A percentile compares a stretch with the other conserved stretches of the same genome.
Evolutionary conservation across 2,888 invertebrate genomes (phyloP).

Genomic region (Timema cristinae): DNA sequence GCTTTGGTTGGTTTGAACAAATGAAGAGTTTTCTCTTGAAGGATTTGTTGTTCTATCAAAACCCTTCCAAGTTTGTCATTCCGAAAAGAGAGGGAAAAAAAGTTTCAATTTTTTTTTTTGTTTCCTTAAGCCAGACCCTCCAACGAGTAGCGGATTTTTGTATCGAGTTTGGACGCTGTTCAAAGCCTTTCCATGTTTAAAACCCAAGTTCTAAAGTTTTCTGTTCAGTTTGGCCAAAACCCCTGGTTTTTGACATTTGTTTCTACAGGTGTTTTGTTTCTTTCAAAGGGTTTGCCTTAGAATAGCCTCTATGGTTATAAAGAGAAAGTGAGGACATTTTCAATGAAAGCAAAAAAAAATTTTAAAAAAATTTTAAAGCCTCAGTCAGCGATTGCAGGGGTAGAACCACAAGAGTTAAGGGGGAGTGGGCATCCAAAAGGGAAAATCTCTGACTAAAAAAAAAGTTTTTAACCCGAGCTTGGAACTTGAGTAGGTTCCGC

Average conservation of each 20-base stretch:
- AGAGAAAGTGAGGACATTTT: not conserved
- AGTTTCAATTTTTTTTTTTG: not conserved
- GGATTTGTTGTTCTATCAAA: conserved; percentile 2
- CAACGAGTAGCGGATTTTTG: not conserved
- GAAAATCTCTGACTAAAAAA: not conserved
- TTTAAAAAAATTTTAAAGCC: not conserved
- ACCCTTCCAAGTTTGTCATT: not conserved
- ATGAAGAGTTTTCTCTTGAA: conserved; percentile 8
- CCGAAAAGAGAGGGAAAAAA: not conserved
- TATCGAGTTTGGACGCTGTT: not conserved
- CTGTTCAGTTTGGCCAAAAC: not conserved
- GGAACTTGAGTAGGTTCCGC: not conserved
- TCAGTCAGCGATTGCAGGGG: not conserved
- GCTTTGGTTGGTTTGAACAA: conserved; percentile 10
- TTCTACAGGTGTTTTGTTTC: not conserved
- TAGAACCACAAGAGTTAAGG: not conserved
- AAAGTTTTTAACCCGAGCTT: not conserved
- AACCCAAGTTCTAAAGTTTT: not conserved
- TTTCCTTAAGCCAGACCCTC: not conserved
- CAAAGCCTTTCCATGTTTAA: not conserved
- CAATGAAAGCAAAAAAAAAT: not conserved
- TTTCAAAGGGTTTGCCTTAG: not conserved
- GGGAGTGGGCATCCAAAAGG: not conserved
- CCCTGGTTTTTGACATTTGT: not conserved
- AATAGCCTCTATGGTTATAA: not conserved